A percentile compares a stretch with the other conserved stretches of the same genome.
phyloP scores from a whole-genome alignment of 2,113 vertebrate species.

The Muscicapa adusta region DNA sequence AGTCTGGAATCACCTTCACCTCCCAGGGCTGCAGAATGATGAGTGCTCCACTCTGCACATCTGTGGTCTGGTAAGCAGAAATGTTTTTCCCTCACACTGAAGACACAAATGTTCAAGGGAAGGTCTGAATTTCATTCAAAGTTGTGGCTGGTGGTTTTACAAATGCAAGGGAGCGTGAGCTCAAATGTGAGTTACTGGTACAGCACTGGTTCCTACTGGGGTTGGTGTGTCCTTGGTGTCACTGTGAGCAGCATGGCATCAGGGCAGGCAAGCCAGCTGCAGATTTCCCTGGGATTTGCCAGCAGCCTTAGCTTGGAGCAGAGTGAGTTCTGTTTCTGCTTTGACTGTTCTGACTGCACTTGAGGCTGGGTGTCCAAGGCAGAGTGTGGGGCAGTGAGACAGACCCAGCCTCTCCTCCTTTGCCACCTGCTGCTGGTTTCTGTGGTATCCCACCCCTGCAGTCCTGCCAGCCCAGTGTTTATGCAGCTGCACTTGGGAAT shows the following conservation, averaged over 20 bases:
- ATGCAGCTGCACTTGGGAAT: background rate
- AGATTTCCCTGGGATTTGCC: background rate
- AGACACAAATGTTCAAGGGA: background rate
- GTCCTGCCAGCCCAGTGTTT: background rate
- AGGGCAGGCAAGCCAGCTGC: background rate
- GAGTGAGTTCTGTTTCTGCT: background rate
- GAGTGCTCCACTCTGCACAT: background rate
- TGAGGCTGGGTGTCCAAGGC: background rate
- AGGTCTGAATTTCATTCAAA: background rate
- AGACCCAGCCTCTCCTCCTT: background rate
- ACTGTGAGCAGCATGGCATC: background rate
- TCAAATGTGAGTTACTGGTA: background rate
- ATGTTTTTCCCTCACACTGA: background rate
- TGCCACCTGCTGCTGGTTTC: conserved; percentile 30
- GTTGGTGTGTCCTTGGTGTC: background rate
- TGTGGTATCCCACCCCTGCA: background rate
- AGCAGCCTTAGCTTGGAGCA: background rate
- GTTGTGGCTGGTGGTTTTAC: background rate
- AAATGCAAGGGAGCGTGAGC: background rate
- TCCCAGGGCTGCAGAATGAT: background rate
- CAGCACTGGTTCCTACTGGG: accelerated
- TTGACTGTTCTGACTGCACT: background rate
- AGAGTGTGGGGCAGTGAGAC: background rate
- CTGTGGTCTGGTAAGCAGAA: background rate
- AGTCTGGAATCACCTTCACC: background rate